phyloP scores from a whole-genome alignment of 2,797 vertebrate species.

The Enteromius fasciolatus region DNA sequence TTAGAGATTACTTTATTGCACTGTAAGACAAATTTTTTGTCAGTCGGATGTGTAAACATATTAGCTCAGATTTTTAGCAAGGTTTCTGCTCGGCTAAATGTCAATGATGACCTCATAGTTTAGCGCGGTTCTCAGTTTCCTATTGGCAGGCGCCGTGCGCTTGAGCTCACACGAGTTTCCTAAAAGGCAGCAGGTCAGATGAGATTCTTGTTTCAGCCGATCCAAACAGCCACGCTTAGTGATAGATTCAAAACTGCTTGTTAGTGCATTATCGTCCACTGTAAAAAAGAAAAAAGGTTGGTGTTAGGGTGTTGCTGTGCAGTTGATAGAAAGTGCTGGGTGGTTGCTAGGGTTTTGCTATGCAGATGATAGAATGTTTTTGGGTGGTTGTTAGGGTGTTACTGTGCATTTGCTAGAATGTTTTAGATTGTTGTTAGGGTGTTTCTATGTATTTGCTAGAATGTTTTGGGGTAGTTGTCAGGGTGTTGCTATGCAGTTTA shows the following conservation, averaged over 20 bases:
- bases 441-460: no score
- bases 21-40: not conserved
- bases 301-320: no score
- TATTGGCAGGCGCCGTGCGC: not conserved
- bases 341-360: no score
- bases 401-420: no score
- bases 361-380: no score
- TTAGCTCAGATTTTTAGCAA: conserved; percentile 49
- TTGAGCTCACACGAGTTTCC: conserved; percentile 9
- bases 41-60: conserved; percentile 43
- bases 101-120: conserved; percentile 50
- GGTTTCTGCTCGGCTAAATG: conserved; percentile 52
- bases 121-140: conserved; percentile 41
- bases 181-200: conserved; percentile 8
- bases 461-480: no score
- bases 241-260: not conserved
- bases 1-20: conserved; percentile 25
- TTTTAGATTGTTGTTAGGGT: no score
- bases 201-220: not conserved
- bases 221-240: not conserved
- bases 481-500: no score
- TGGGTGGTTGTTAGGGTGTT: no score
- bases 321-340: no score
- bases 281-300: not conserved
- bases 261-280: not conserved